Evolutionary conservation across 2,888 invertebrate species (phyloP), one percentile per base, ranked within the genome.

Genomic region (Gymnosoma rotundatum): DNA sequence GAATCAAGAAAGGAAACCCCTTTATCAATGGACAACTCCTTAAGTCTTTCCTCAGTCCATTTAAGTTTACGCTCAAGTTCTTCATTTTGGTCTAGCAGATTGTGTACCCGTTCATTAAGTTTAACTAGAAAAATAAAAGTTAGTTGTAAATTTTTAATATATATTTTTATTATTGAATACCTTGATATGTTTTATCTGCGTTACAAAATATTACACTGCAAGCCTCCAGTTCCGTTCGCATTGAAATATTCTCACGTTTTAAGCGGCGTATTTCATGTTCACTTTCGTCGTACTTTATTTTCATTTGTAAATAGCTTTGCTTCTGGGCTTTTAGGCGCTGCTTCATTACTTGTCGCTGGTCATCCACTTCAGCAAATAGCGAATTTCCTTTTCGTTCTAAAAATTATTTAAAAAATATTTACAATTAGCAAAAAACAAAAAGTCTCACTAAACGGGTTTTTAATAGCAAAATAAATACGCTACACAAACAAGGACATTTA

Each of bases 341-440:
- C 14, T 93, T 94, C 94, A 94, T 94, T 86, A 93, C 94, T 87
- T 94, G 94, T 32, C 94, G 93, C 87, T 94, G 94, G 88, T 94
- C 94, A 86, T 94, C 94, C 0, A 94, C 94, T 89, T 94, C 94
- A 76, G 94, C 94, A 91, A 94, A 94, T 87, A 94, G 91, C 0
- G 94, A 94, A 87, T 94, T 94, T 0, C 94, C 94, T 89, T 94
- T 94, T 18, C 93, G 93, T 89, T 94, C 94, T 94, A 89, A 38
- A 78, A 73, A 52, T 48, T 48, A 1, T 48, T 48, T 14, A 42
- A 7, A 42, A 5, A 32, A 32, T 7, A 42, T 7, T 38, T 4
- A 38, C 5, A 38, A 38, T 38, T 0, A 32, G 7, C 32, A 32
- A 32, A n/a, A n/a, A n/a, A n/a, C n/a, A n/a, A n/a, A n/a, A n/a